phyloP scores from a whole-genome alignment of 1,140 invertebrate genomes.

The Stegodyphus mimosarum region DNA sequence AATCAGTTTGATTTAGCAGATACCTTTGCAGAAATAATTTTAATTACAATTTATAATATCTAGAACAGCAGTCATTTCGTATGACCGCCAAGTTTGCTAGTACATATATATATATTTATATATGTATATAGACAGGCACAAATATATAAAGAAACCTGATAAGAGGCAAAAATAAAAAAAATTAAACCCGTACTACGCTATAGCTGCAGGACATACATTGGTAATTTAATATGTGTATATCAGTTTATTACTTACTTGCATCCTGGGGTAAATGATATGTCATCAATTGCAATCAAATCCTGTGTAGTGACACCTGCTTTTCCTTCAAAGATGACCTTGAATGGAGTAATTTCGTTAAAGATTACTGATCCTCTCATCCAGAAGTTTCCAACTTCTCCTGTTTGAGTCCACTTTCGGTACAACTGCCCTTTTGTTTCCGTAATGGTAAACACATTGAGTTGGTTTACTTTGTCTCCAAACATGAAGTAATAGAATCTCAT shows the following conservation, averaged over 20 bases:
- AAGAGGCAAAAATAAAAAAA: no score
- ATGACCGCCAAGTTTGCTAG: no score
- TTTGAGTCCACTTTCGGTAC: neutral
- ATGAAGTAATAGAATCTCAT: conserved; percentile 68
- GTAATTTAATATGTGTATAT: no score
- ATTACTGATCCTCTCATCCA: conserved; percentile 47
- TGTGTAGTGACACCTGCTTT: conserved; percentile 22
- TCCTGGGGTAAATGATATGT: conserved; percentile 61
- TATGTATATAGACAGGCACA: no score
- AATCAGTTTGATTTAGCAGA: no score
- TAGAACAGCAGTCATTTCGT: no score
- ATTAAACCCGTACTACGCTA: no score
- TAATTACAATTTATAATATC: no score
- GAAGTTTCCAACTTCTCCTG: conserved; percentile 41
- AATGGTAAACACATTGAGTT: conserved; percentile 64
- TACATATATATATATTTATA: no score
- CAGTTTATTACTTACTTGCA: conserved; percentile 56
- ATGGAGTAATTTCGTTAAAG: conserved; percentile 25
- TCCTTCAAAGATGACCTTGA: conserved; percentile 62
- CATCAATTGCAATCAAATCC: conserved; percentile 63
- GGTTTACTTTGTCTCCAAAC: conserved; percentile 65
- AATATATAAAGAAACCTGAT: no score
- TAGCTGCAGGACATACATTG: no score
- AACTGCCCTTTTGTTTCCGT: neutral
- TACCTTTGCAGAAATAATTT: no score